Evolutionary conservation across 1,140 invertebrate genomes (phyloP).

Genomic region (Tribolium castaneum): DNA sequence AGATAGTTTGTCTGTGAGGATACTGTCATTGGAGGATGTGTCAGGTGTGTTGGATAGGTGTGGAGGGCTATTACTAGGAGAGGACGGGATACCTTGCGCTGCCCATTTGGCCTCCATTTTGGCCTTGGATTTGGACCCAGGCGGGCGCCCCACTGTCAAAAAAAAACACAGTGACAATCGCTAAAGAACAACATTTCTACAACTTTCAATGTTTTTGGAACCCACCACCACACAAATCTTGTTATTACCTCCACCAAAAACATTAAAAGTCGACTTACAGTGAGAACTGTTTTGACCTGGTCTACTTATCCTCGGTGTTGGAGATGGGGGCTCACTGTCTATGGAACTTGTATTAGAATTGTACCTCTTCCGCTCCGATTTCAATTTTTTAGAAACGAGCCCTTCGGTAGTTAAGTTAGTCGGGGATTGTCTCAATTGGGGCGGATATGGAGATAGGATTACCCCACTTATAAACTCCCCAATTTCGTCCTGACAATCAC

Average conservation of each 20-base stretch:
- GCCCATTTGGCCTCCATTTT: constrained; percentile 61
- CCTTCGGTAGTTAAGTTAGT: constrained; percentile 53
- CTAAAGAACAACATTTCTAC: background rate
- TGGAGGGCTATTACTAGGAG: constrained; percentile 49
- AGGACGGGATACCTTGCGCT: constrained; percentile 62
- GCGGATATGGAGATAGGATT: constrained; percentile 70
- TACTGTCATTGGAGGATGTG: constrained; percentile 49
- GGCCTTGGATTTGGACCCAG: constrained; percentile 62
- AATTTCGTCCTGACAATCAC: constrained; percentile 68
- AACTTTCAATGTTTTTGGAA: constrained; percentile 16
- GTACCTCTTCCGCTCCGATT: constrained; percentile 60
- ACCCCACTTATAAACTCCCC: constrained; percentile 72
- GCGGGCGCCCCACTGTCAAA: constrained; percentile 64
- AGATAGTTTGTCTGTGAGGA: constrained; percentile 2
- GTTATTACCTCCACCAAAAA: constrained; percentile 33
- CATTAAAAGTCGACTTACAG: constrained; percentile 38
- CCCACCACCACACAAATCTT: background rate
- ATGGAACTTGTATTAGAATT: constrained; percentile 69
- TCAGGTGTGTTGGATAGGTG: constrained; percentile 45
- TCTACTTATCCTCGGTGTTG: constrained; percentile 62
- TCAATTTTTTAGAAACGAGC: constrained; percentile 53
- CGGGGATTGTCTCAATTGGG: constrained; percentile 67
- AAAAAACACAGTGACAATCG: background rate
- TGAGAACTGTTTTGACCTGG: constrained; percentile 48
- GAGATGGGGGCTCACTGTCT: constrained; percentile 68